These are phyloP conservation scores for Cassiopea xamachana DNA, from an alignment of 30 jellyfish, hydroid and myxozoan genomes.

Conservation along the genomic window DNA sequence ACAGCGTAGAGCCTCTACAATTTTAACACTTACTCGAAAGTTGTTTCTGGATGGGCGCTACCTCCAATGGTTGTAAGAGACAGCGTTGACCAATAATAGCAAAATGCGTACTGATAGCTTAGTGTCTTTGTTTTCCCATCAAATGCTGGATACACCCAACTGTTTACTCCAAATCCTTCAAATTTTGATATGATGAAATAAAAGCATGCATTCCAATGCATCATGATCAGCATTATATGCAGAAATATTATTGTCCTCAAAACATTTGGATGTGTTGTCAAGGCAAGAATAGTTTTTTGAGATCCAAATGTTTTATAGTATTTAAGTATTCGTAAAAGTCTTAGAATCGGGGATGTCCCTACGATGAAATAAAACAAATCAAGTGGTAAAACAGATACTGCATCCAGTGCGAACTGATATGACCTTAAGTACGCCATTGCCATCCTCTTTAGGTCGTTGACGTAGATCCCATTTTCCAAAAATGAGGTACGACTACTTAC, in stretches of 20 bases:
- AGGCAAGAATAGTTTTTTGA: conserved; percentile 83
- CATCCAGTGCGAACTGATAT: conserved; percentile 69
- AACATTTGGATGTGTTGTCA: conserved; percentile 86
- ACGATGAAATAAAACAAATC: conserved; percentile 62
- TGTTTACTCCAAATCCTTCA: conserved; percentile 91
- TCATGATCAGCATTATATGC: conserved; percentile 87
- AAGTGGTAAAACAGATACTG: conserved; percentile 73
- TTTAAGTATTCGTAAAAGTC: conserved; percentile 87
- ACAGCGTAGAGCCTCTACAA: neutral
- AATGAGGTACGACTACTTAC: conserved; percentile 76
- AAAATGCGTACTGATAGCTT: conserved; percentile 75
- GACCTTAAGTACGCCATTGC: conserved; percentile 74
- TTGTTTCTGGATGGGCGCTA: conserved; percentile 82
- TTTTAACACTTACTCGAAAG: conserved; percentile 75
- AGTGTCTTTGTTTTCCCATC: conserved; percentile 46
- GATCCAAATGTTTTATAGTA: conserved; percentile 76
- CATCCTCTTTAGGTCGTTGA: conserved; percentile 63
- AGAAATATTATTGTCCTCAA: conserved; percentile 81
- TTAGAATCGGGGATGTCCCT: conserved; percentile 68
- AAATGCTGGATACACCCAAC: conserved; percentile 88
- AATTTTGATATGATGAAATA: conserved; percentile 85
- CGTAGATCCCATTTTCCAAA: conserved; percentile 90
- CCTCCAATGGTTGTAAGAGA: conserved; percentile 94
- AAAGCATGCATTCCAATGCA: conserved; percentile 96
- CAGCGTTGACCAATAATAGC: conserved; percentile 97